A percentile compares a stretch with the other conserved stretches of the same genome.
Evolutionary conservation across 1,140 invertebrate species (phyloP).

Genomic region (Ceratitis capitata): DNA sequence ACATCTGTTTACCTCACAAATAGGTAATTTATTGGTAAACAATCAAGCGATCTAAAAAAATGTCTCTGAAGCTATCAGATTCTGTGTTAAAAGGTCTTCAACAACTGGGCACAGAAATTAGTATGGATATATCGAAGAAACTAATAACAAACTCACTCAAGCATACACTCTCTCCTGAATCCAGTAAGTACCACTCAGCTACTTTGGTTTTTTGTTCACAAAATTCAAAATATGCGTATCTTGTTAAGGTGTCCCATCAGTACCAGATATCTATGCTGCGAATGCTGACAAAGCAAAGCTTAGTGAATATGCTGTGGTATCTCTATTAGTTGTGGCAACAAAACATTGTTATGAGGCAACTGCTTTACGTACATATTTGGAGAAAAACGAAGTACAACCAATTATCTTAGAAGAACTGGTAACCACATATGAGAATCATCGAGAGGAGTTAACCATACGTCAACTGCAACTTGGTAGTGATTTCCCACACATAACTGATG

Average conservation of each 20-base stretch:
- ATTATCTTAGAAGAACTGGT: constrained; percentile 53
- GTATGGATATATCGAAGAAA: constrained; percentile 51
- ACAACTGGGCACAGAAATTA: constrained; percentile 51
- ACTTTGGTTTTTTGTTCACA: neutral
- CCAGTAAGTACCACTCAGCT: constrained; percentile 50
- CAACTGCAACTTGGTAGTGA: constrained; percentile 56
- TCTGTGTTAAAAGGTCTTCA: constrained; percentile 57
- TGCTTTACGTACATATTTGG: constrained; percentile 51
- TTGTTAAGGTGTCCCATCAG: constrained; percentile 55
- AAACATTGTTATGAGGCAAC: constrained; percentile 53
- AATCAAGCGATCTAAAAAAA: neutral
- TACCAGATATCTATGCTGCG: constrained; percentile 60
- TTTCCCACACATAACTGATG: constrained; percentile 60
- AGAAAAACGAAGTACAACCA: constrained; percentile 45
- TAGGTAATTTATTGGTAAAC: neutral
- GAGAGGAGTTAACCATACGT: constrained; percentile 53
- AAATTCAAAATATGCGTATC: neutral
- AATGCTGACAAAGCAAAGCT: constrained; percentile 59
- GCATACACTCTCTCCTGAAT: constrained; percentile 57
- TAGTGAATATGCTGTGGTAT: constrained; percentile 61
- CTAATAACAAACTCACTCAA: constrained; percentile 59
- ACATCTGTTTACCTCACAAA: neutral
- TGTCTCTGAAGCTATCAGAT: constrained; percentile 46
- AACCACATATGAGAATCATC: constrained; percentile 56
- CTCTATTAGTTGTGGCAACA: constrained; percentile 55